Base-by-base conservation (phyloP, 2,113 vertebrate genomes). In the Gadus macrocephalus region DNA sequence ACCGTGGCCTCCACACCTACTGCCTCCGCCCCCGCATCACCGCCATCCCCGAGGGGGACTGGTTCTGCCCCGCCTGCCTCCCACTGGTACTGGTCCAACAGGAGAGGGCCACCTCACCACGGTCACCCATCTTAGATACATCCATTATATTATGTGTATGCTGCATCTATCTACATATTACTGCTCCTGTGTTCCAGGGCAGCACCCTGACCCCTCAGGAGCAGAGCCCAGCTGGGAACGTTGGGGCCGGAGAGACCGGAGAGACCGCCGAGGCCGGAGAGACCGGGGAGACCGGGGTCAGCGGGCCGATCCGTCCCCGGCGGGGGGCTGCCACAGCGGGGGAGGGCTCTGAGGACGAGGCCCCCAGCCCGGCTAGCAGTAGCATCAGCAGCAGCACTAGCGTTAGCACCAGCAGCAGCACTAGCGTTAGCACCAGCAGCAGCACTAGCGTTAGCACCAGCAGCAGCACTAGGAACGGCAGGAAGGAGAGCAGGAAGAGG, bases 11-110 rank as follows among this genome's bases (percentile, higher is more conserved):
- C 81, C 95, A 96, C 19, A 95, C 94, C 0, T 95, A 96, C 81
- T 95, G 95, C 89, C 95, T 95, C 76, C 90, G 93, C 64, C 94
- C 94, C 81, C 93, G 93, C 85, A 95, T 95, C 77, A 94, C 89
- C 20, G 88, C 87, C n/a, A 95, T 96, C 62, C 95, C 95, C 1
- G 94, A 95, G 15, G 95, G 95, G 42, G 94, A 95, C 81, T 95
- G 95, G 95, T 96, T 94, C 83, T 96, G 95, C 83, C 95, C 94
- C 60, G 89, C 93, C 69, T 95, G 95, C 87, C 95, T 95, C 79
- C 91, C 94, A 31, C 94, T 94, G 92, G 94, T 96, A 88, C 64
- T n/a, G 14, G 55, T 3, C 31, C 31, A 35, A 5, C 4, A 35
- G 31, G 6, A 35, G 31, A 35, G 42, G 8, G 42, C 12, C 42